Percentiles rank a stretch among this genome's conserved stretches.
phyloP scores from a whole-genome alignment of 2,888 invertebrate genomes.

The Ganaspis brasiliensis region DNA sequence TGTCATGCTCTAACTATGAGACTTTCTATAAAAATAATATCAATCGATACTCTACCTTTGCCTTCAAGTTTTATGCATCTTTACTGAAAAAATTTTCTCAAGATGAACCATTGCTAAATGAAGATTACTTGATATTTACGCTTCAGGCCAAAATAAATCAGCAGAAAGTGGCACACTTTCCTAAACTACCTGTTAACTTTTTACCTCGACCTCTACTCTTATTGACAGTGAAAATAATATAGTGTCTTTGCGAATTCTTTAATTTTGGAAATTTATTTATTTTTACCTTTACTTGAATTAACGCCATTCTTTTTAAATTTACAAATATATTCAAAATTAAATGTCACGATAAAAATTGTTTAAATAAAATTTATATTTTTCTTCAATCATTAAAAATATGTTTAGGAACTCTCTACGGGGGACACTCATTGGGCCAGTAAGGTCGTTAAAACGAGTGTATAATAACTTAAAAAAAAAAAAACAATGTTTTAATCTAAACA shows the following conservation, averaged over 20 bases:
- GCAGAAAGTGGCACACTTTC: conserved; percentile 75
- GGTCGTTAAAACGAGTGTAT: no score
- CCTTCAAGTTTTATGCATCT: not conserved
- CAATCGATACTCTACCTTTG: not conserved
- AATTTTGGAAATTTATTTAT: not conserved
- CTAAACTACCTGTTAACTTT: conserved; percentile 60
- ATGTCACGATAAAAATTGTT: no score
- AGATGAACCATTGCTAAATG: conserved; percentile 13
- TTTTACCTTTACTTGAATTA: conserved; percentile 16
- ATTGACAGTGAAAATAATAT: conserved; percentile 2
- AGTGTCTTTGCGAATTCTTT: not conserved
- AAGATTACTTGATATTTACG: conserved; percentile 17
- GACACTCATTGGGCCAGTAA: no score
- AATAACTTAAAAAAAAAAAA: no score
- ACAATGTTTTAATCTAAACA: no score
- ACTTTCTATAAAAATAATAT: conserved; percentile 72
- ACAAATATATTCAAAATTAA: no score
- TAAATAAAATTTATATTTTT: no score
- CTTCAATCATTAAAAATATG: no score
- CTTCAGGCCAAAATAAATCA: conserved; percentile 45
- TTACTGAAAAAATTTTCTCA: conserved; percentile 45
- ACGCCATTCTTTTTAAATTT: not conserved
- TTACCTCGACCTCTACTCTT: conserved; percentile 26
- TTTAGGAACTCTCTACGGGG: no score
- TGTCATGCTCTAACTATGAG: conserved; percentile 70